A percentile compares a stretch with the other conserved stretches of the same genome.
phyloP scores from a whole-genome alignment of 2,113 vertebrate genomes.

The Rana temporaria region DNA sequence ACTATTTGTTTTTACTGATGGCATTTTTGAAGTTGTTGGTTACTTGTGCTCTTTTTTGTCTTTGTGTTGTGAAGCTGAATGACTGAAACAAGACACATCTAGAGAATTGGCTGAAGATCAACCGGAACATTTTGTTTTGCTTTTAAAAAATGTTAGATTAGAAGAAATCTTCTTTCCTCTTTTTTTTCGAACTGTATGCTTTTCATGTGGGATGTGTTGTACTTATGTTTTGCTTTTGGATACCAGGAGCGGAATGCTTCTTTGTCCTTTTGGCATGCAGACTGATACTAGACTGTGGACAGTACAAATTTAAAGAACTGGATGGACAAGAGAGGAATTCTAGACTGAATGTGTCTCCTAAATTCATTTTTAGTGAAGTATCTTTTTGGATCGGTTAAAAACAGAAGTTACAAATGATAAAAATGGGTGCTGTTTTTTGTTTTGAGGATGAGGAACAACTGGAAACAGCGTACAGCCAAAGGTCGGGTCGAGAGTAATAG shows the following conservation, averaged over 20 bases:
- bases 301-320: constrained; percentile 58
- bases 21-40: constrained; percentile 26
- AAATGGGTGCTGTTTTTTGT: constrained; percentile 60
- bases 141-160: constrained; percentile 51
- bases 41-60: constrained; percentile 32
- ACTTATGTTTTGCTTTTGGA: constrained; percentile 57
- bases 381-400: constrained; percentile 62
- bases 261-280: constrained; percentile 49
- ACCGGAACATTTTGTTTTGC: constrained; percentile 53
- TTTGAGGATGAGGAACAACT: constrained; percentile 76
- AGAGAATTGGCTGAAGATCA: constrained; percentile 46
- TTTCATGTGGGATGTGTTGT: constrained; percentile 58
- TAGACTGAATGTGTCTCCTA: constrained; percentile 60
- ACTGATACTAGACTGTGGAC: constrained; percentile 45
- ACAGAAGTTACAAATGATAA: constrained; percentile 65
- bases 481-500: constrained; percentile 80
- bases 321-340: constrained; percentile 55
- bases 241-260: constrained; percentile 57
- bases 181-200: constrained; percentile 62
- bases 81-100: constrained; percentile 47
- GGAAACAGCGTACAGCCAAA: constrained; percentile 77
- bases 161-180: constrained; percentile 13
- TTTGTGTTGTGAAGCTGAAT: constrained; percentile 38
- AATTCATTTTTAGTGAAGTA: constrained; percentile 50
- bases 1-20: constrained; percentile 19